Conservation (phyloP, 2,888 invertebrate genomes). For the Apeira syringaria region DNA sequence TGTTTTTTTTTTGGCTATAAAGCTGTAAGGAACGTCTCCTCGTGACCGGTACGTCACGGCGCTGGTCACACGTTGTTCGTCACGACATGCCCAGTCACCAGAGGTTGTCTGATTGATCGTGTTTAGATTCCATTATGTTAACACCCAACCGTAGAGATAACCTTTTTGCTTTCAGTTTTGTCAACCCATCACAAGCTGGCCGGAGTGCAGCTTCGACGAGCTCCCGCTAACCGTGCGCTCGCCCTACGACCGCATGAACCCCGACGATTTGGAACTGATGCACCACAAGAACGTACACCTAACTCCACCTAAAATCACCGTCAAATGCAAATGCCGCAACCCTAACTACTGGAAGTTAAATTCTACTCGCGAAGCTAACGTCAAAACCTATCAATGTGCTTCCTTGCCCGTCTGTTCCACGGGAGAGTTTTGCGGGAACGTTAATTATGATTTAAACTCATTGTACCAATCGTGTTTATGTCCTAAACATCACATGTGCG, state of each 20-base stretch:
- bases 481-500: slow-evolving; percentile 83
- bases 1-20: too few relatives aligned
- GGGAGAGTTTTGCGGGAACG: slow-evolving; percentile 85
- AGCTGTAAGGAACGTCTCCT: too few relatives aligned
- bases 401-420: slow-evolving; percentile 77
- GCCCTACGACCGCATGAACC: slow-evolving; percentile 55
- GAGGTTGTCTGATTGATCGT: too few relatives aligned
- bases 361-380: slow-evolving; percentile 40
- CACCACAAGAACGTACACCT: slow-evolving; percentile 66
- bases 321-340: slow-evolving; percentile 76
- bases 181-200: slow-evolving; percentile 60
- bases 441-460: slow-evolving; percentile 82
- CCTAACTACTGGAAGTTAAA: slow-evolving; percentile 78
- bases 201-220: slow-evolving; percentile 56
- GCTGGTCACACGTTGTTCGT: too few relatives aligned
- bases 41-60: too few relatives aligned
- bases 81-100: too few relatives aligned
- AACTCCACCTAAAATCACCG: slow-evolving; percentile 65
- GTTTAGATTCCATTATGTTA: too few relatives aligned
- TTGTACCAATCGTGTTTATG: slow-evolving; percentile 86
- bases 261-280: slow-evolving; percentile 64
- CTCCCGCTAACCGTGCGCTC: slow-evolving; percentile 61
- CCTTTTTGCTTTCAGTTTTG: slow-evolving; percentile 76
- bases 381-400: slow-evolving; percentile 67
- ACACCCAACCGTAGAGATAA: too few relatives aligned